These are phyloP conservation scores for Galerucella nymphaeae DNA, from an alignment of 2,888 invertebrate genomes.

Conservation along the genomic window DNA sequence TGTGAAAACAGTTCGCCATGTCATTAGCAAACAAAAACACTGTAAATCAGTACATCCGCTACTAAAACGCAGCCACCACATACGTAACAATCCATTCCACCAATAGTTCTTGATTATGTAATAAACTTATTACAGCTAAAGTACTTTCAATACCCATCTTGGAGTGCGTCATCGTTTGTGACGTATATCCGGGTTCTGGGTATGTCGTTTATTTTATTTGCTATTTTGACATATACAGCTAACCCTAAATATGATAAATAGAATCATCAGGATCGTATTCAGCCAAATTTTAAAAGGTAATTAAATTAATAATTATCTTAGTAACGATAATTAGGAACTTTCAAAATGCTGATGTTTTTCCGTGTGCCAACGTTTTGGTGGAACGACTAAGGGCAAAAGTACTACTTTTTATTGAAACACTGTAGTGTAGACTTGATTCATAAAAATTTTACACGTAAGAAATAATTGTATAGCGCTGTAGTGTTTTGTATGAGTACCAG, in stretches of 20 bases:
- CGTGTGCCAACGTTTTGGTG: neutral
- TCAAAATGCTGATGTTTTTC: no score
- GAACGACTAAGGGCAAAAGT: neutral
- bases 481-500: constrained; percentile 17
- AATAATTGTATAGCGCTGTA: constrained; percentile 18
- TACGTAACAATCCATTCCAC: neutral
- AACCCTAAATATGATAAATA: no score
- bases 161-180: no score
- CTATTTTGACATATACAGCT: no score
- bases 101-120: neutral
- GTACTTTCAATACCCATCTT: no score
- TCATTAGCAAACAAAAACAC: constrained; percentile 4
- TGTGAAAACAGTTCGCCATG: neutral
- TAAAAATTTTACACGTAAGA: constrained; percentile 19
- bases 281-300: no score
- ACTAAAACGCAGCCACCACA: neutral
- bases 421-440: constrained; percentile 11
- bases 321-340: no score
- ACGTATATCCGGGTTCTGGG: no score
- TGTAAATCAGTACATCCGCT: neutral
- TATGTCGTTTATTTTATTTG: no score
- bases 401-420: neutral
- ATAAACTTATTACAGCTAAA: neutral
- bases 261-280: no score
- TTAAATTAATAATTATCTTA: no score